These are phyloP conservation scores for Amphiprion clarkii DNA, from an alignment of 2,797 vertebrate species.

Conservation along the genomic window DNA sequence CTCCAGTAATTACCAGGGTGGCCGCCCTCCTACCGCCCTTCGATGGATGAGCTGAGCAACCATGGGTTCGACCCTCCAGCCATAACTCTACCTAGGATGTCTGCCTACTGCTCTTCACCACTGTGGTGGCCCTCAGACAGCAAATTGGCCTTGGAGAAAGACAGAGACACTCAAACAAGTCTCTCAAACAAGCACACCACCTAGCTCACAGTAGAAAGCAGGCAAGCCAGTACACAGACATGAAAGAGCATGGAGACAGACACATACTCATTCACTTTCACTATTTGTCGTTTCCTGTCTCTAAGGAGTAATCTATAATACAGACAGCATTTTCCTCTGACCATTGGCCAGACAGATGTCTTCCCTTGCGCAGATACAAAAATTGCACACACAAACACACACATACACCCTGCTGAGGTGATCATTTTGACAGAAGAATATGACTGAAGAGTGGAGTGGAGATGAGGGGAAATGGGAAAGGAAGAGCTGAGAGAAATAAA, in stretches of 20 bases:
- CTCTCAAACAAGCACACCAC: conserved; percentile 53
- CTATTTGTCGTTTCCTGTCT: conserved; percentile 69
- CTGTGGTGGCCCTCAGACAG: conserved; percentile 67
- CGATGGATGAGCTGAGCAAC: conserved; percentile 84
- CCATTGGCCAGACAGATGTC: conserved; percentile 64
- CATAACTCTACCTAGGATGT: conserved; percentile 84
- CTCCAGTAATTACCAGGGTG: conserved; percentile 87
- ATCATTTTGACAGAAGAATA: conserved; percentile 77
- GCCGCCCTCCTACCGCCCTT: conserved; percentile 80
- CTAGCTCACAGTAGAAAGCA: conserved; percentile 29
- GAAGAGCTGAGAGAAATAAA: conserved; percentile 70
- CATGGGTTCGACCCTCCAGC: conserved; percentile 80
- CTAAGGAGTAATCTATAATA: conserved; percentile 73
- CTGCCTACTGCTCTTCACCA: conserved; percentile 63
- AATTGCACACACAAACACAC: conserved; percentile 28
- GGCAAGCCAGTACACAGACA: conserved; percentile 32
- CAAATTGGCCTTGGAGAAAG: conserved; percentile 78
- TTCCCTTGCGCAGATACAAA: conserved; percentile 51
- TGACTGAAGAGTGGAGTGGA: conserved; percentile 60
- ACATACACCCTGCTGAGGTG: conserved; percentile 48
- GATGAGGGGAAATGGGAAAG: conserved; percentile 54
- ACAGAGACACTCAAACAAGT: conserved; percentile 56
- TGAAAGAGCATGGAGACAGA: conserved; percentile 55
- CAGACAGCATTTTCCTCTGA: conserved; percentile 65
- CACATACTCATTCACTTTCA: conserved; percentile 57